Percentiles rank a stretch among this genome's conserved stretches.
Evolutionary conservation across 2,113 vertebrate genomes (phyloP).

Genomic region (Meleagris gallopavo): DNA sequence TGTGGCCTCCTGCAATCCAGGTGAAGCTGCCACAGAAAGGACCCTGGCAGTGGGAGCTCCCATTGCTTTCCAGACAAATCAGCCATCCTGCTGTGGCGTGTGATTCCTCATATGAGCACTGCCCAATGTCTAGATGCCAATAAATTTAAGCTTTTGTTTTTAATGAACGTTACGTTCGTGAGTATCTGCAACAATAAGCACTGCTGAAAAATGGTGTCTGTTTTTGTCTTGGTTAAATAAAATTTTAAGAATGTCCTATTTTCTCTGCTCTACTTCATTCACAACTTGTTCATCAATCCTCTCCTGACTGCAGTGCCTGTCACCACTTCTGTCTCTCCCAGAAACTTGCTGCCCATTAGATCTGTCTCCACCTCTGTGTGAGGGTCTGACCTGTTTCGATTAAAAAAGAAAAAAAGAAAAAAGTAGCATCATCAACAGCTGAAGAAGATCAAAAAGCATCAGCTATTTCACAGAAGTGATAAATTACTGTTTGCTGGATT

Average conservation of each 20-base stretch:
- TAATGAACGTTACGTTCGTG: accelerated
- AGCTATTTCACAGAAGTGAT: neutral
- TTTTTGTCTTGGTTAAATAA: neutral
- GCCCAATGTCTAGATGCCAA: neutral
- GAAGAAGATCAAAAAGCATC: neutral
- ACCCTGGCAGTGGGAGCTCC: neutral
- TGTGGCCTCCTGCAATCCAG: neutral
- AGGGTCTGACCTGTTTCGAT: neutral
- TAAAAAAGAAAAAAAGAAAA: neutral
- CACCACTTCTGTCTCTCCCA: neutral
- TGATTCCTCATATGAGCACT: neutral
- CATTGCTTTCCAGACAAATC: neutral
- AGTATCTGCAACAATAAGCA: neutral
- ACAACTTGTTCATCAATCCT: neutral
- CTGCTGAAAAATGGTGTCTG: neutral
- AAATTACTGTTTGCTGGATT: neutral
- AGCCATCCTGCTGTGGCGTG: neutral
- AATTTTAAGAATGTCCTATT: neutral
- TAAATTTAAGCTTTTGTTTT: neutral
- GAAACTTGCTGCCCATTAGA: neutral
- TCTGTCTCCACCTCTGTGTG: neutral
- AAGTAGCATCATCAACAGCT: neutral
- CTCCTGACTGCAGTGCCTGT: neutral
- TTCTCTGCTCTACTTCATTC: neutral
- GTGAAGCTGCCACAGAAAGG: neutral